These are phyloP conservation scores for Masnerella sp. DNA, from an alignment of 2,888 invertebrate species.

Conservation along the genomic window DNA sequence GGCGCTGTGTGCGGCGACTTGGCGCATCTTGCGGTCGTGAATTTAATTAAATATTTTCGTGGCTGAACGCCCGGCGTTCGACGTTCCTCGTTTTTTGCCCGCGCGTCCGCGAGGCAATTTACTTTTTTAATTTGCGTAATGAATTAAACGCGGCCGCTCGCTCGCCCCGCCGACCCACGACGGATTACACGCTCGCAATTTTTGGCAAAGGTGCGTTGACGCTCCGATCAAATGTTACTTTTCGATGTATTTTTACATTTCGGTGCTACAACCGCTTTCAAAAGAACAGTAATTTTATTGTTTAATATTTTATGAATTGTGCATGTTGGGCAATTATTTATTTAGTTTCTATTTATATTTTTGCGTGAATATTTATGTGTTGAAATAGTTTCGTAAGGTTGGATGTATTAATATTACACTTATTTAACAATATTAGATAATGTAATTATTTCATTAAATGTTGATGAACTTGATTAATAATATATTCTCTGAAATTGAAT, in stretches of 20 bases:
- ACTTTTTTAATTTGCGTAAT: slow-evolving; percentile 76
- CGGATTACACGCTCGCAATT: slow-evolving; percentile 59
- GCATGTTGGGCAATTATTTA: too few relatives aligned
- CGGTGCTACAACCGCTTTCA: neutral
- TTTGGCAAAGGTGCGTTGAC: slow-evolving; percentile 36
- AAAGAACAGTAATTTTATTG: too few relatives aligned
- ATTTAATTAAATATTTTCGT: slow-evolving; percentile 77
- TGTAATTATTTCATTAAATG: too few relatives aligned
- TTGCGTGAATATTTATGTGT: too few relatives aligned
- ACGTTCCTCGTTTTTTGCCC: slow-evolving; percentile 57
- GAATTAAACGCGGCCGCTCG: slow-evolving; percentile 70
- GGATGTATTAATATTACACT: too few relatives aligned
- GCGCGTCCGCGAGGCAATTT: slow-evolving; percentile 71
- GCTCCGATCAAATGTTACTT: neutral
- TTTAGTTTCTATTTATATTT: too few relatives aligned
- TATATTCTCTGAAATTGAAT: too few relatives aligned
- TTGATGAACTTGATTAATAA: too few relatives aligned
- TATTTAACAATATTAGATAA: too few relatives aligned
- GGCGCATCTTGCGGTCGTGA: slow-evolving; percentile 75
- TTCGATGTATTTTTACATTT: too few relatives aligned
- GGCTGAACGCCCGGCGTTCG: slow-evolving; percentile 70
- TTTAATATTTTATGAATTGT: too few relatives aligned
- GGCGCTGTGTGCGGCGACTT: slow-evolving; percentile 60
- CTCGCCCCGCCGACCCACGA: slow-evolving; percentile 41
- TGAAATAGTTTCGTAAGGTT: too few relatives aligned